These are phyloP conservation scores for Rhogogaster chlorosoma DNA, from an alignment of 2,888 invertebrate species.

Conservation along the genomic window DNA sequence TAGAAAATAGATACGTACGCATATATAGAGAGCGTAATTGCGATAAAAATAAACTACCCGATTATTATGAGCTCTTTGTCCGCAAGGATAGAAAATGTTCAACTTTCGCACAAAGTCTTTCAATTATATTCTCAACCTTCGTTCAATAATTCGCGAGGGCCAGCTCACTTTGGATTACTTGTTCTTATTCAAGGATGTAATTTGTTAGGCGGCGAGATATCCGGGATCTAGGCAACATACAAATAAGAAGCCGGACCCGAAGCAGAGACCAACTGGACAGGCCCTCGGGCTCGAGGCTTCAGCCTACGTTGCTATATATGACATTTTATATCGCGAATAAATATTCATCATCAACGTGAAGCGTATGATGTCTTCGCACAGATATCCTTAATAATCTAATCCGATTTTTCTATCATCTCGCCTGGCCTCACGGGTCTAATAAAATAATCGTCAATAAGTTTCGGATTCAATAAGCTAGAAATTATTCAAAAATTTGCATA, in stretches of 20 bases:
- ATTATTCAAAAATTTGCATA: neutral
- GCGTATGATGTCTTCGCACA: neutral
- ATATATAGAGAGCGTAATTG: too few species aligned
- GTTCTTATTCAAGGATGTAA: slow-evolving; percentile 43
- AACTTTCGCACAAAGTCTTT: neutral
- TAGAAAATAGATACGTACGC: too few species aligned
- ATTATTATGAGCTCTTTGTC: neutral
- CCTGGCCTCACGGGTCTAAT: neutral
- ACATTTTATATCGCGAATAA: neutral
- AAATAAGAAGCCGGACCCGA: slow-evolving; percentile 41
- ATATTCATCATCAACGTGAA: slow-evolving; percentile 6
- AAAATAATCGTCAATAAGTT: neutral
- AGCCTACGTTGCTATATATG: neutral
- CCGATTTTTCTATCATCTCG: neutral
- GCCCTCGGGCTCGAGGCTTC: slow-evolving; percentile 27
- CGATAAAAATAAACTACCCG: too few species aligned
- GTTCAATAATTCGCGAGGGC: neutral
- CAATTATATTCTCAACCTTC: slow-evolving; percentile 6
- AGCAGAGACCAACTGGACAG: slow-evolving; percentile 34
- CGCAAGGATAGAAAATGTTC: neutral
- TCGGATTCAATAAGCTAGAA: neutral
- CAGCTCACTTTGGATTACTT: slow-evolving; percentile 16
- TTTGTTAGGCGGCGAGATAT: slow-evolving; percentile 34
- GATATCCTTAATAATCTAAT: neutral
- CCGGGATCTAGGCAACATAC: slow-evolving; percentile 42